Evolutionary conservation across 2,888 invertebrate species (phyloP), one percentile per base, ranked within the genome.

Genomic region (Papilio demoleus): DNA sequence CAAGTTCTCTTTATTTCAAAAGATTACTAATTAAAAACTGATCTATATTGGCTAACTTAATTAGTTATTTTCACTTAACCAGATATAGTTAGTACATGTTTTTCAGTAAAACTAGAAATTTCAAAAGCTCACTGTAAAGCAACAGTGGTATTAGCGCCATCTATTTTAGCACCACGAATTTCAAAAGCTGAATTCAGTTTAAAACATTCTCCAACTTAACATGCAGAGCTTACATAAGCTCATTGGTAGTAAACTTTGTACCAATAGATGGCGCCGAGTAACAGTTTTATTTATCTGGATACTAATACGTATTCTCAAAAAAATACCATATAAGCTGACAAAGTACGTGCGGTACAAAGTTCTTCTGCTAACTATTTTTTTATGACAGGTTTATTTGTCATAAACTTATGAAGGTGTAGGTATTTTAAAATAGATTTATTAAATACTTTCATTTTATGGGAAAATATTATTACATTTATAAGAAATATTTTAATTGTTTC

Each of bases 201-300:
- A 31, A 31, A 31, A n/a, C n/a, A n/a, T n/a, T n/a, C n/a, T n/a
- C n/a, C n/a, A 27, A 50, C 50, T 27, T 50, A 11, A 22, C 14
- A 12, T n/a, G n/a, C 1, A 9, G 31, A 56, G 53, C 53, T 56
- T 31, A 53, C 31, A n/a, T 53, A 53, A 56, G 53, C 53, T 31
- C 53, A 27, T 8, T 2, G 17, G 9, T 31, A 24, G 22, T 47
- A 27, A 2, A 17, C 24, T n/a, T 17, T 27, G 0, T 53, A 27
- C 53, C 31, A 17, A 56, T 31, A 56, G 53, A 56, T 56, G 53
- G 53, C 53, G 53, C 53, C 17, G 4, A 22, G 4, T 47, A 11
- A 22, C 1, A 47, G 22, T 47, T 22, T 12, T 11, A 1, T 8
- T 5, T 22, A 12, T 47, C 19, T 47, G 4, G 19, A 45, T 11